Conservation (phyloP, 2,888 invertebrate genomes). For the Zygaena filipendulae region DNA sequence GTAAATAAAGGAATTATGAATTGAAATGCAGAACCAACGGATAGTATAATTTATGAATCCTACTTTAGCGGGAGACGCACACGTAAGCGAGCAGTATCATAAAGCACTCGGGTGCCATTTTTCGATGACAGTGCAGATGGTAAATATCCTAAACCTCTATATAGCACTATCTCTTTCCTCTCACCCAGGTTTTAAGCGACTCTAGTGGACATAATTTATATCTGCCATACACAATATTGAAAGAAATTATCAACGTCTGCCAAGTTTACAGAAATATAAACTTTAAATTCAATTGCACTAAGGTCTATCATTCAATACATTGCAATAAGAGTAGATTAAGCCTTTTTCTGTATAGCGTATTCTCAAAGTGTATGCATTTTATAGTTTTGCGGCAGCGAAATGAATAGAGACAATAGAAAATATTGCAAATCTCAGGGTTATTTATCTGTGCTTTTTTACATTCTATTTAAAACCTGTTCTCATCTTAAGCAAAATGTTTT, state of each 20-base stretch:
- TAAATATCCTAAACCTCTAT: conserved; percentile 25
- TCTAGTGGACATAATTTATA: conserved; percentile 30
- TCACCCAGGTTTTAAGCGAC: conserved; percentile 27
- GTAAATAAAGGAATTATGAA: too few species aligned
- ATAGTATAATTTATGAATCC: too few species aligned
- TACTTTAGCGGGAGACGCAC: too few species aligned
- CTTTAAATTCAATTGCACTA: conserved; percentile 7
- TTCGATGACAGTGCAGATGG: conserved; percentile 27
- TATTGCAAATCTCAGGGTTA: conserved; percentile 24
- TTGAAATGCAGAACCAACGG: too few species aligned
- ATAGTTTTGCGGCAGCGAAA: conserved; percentile 26
- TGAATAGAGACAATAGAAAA: conserved; percentile 25
- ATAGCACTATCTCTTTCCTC: conserved; percentile 24
- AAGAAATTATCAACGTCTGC: conserved; percentile 18
- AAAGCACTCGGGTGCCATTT: conserved; percentile 21
- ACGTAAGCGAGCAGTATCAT: too few species aligned
- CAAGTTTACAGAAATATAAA: conserved; percentile 7
- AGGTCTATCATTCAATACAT: conserved; percentile 7
- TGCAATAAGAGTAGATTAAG: conserved; percentile 8
- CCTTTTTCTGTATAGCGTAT: conserved; percentile 17
- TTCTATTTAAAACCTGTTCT: too few species aligned
- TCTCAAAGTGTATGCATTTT: conserved; percentile 26
- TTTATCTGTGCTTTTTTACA: too few species aligned
- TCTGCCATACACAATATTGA: conserved; percentile 18
- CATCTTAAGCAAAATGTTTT: too few species aligned